Conservation (phyloP, 2,888 invertebrate species). For the Aspidiotus rigidus region DNA sequence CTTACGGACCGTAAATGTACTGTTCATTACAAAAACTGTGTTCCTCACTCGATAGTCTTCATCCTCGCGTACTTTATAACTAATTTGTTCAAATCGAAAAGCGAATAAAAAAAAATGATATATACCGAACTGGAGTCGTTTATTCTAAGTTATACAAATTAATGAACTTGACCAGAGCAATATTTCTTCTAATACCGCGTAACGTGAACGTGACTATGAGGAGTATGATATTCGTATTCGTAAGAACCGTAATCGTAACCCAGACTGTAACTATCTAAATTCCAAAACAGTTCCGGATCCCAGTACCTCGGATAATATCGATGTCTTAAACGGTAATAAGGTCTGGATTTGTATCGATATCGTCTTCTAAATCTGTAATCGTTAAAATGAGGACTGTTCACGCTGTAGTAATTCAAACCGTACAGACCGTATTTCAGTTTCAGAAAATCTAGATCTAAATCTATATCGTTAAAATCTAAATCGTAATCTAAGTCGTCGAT, state of each 20-base stretch:
- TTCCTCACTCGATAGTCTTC: not conserved
- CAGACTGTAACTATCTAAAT: slow-evolving; percentile 24
- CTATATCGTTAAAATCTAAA: slow-evolving; percentile 23
- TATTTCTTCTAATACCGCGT: not conserved
- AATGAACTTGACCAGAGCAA: not conserved
- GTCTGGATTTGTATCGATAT: slow-evolving; percentile 9
- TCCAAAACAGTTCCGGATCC: slow-evolving; percentile 23
- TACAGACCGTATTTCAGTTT: slow-evolving; percentile 27
- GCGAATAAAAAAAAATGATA: too few relatives aligned
- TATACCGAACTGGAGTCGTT: too few relatives aligned
- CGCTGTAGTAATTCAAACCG: slow-evolving; percentile 24
- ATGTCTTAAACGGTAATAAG: slow-evolving; percentile 11
- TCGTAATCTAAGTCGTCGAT: slow-evolving; percentile 20
- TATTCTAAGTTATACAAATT: too few relatives aligned
- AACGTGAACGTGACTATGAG: slow-evolving; percentile 14
- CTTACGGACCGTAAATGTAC: not conserved
- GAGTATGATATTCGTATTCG: not conserved
- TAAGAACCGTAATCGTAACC: slow-evolving; percentile 20
- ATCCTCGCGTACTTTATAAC: too few relatives aligned
- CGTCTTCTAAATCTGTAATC: slow-evolving; percentile 31
- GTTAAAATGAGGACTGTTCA: slow-evolving; percentile 18
- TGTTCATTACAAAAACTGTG: not conserved
- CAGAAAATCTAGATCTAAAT: slow-evolving; percentile 24
- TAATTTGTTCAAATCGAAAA: too few relatives aligned
- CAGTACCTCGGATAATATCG: slow-evolving; percentile 14